A percentile compares a stretch with the other conserved stretches of the same genome.
phyloP scores from a whole-genome alignment of 2,888 invertebrate species.

The Nudaria mundana region DNA sequence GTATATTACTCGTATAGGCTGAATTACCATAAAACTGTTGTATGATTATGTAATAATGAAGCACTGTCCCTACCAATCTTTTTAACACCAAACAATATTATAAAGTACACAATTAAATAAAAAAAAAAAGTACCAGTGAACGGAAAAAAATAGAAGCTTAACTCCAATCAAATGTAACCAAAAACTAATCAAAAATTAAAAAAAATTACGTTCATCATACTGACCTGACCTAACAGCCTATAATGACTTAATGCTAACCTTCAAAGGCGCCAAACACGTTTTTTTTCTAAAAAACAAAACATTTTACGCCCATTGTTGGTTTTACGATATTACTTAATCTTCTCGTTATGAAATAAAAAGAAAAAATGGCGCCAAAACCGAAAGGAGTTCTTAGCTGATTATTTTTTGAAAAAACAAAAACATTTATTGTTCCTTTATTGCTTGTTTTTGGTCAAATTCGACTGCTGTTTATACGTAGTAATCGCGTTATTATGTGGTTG shows the following conservation, averaged over 20 bases:
- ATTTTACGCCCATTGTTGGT: conserved; percentile 71
- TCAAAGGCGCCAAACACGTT: conserved; percentile 39
- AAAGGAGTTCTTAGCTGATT: conserved; percentile 36
- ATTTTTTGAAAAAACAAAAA: conserved; percentile 41
- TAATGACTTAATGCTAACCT: conserved; percentile 37
- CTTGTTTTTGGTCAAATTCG: conserved; percentile 37
- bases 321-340: conserved; percentile 72
- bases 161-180: conserved; percentile 8
- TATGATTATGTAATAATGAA: too few species aligned
- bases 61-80: too few species aligned
- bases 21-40: too few species aligned
- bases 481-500: conserved; percentile 36
- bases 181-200: conserved; percentile 22
- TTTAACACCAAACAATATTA: too few species aligned
- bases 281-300: conserved; percentile 41
- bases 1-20: too few species aligned
- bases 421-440: conserved; percentile 46
- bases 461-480: conserved; percentile 41
- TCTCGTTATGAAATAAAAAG: conserved; percentile 41
- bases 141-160: too few species aligned
- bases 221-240: conserved; percentile 33
- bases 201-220: conserved; percentile 21
- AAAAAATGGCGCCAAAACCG: conserved; percentile 58
- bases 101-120: too few species aligned
- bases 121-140: too few species aligned